These are phyloP conservation scores for Melipona bicolor DNA, from an alignment of 2,888 invertebrate species.

Conservation along the genomic window DNA sequence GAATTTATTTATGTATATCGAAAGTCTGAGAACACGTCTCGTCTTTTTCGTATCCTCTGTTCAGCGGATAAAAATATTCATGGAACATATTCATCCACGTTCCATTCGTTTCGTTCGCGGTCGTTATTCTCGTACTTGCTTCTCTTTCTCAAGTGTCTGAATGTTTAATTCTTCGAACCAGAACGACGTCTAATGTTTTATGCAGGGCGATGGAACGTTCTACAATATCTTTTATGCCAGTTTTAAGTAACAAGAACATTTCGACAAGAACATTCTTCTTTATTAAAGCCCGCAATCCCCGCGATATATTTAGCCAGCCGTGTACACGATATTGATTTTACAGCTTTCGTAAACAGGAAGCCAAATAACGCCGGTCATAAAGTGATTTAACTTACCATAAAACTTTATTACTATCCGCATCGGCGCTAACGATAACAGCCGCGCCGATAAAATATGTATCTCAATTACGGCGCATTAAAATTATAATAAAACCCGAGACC, in stretches of 20 bases:
- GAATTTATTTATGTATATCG: not conserved
- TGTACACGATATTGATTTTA: not conserved
- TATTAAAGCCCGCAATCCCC: not conserved
- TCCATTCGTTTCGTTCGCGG: not conserved
- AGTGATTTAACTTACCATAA: slow-evolving; percentile 29
- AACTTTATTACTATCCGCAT: slow-evolving; percentile 19
- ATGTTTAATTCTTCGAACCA: not conserved
- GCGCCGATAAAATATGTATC: slow-evolving; percentile 10
- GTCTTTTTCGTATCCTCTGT: not conserved
- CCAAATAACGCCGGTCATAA: slow-evolving; percentile 14
- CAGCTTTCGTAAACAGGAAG: not conserved
- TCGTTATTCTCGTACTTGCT: not conserved
- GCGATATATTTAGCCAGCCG: not conserved
- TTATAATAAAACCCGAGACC: not conserved
- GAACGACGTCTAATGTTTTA: not conserved
- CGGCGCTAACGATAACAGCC: slow-evolving; percentile 8
- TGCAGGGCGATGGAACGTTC: not conserved
- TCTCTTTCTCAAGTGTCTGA: not conserved
- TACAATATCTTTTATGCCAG: not conserved
- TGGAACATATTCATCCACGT: not conserved
- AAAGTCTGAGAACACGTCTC: not conserved
- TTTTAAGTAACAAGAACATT: not conserved
- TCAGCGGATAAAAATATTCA: no score
- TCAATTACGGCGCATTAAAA: slow-evolving; percentile 14
- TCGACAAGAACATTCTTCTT: not conserved